These are phyloP conservation scores for Macrostomum lignano DNA, from an alignment of 1,140 invertebrate species.

Conservation along the genomic window DNA sequence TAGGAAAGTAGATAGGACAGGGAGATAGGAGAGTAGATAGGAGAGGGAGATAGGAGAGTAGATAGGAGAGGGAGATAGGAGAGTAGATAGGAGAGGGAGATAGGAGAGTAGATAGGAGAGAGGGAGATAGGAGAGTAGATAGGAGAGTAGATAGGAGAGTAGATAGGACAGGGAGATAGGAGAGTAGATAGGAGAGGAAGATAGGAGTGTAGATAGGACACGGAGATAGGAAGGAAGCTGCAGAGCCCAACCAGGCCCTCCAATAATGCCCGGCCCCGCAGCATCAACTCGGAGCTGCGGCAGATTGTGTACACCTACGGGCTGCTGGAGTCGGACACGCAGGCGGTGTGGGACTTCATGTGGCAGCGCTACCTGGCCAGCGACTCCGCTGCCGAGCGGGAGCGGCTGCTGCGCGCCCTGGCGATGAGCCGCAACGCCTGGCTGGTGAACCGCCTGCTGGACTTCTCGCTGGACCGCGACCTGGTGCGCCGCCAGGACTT, in stretches of 20 bases:
- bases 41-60: too few relatives aligned
- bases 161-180: too few relatives aligned
- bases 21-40: too few relatives aligned
- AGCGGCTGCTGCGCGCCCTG: conserved; percentile 39
- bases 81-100: too few relatives aligned
- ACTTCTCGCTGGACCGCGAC: neutral
- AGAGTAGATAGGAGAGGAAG: too few relatives aligned
- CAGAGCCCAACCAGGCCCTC: neutral
- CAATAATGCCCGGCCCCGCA: conserved; percentile 1
- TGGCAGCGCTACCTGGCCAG: conserved; percentile 44
- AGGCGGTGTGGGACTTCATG: conserved; percentile 41
- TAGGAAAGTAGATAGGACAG: too few relatives aligned
- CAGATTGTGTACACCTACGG: conserved; percentile 30
- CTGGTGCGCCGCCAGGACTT: conserved; percentile 49
- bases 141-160: too few relatives aligned
- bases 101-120: too few relatives aligned
- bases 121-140: too few relatives aligned
- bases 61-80: too few relatives aligned
- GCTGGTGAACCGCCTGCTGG: conserved; percentile 30
- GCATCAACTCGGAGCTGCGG: conserved; percentile 36
- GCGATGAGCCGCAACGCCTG: conserved; percentile 34
- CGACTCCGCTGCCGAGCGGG: conserved; percentile 44
- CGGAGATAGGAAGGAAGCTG: neutral
- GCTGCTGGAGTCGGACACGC: conserved; percentile 29
- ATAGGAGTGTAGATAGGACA: too few relatives aligned